A percentile compares a stretch with the other conserved stretches of the same genome.
Evolutionary conservation across 1,140 invertebrate genomes (phyloP).

Genomic region (Bombus balteatus): DNA sequence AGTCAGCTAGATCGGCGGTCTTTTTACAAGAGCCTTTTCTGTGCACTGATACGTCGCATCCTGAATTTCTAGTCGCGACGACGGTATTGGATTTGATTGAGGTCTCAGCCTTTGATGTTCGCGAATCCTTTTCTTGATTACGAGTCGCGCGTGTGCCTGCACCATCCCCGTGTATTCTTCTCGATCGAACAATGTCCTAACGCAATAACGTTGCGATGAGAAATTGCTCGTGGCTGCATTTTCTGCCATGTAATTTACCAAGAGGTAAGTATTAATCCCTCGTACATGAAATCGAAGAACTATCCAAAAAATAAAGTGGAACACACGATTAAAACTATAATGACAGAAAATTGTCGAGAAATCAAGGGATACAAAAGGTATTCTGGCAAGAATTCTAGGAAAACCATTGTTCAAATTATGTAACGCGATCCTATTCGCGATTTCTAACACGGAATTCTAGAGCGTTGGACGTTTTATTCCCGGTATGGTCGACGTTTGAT

Average conservation of each 20-base stretch:
- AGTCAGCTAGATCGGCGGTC: background rate
- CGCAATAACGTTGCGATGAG: constrained; percentile 30
- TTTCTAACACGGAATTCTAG: background rate
- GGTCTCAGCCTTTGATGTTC: constrained; percentile 54
- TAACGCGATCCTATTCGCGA: background rate
- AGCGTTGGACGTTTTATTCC: background rate
- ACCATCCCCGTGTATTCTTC: background rate
- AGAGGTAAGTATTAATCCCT: constrained; percentile 31
- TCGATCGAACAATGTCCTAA: constrained; percentile 17
- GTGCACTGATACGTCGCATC: constrained; percentile 8
- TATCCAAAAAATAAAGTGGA: background rate
- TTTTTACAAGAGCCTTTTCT: constrained; percentile 16
- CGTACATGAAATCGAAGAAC: background rate
- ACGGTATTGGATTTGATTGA: constrained; percentile 42
- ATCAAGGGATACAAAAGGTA: no score
- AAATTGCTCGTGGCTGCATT: background rate
- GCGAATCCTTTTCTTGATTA: constrained; percentile 44
- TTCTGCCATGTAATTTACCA: constrained; percentile 6
- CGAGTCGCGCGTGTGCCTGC: background rate
- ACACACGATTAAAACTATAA: background rate
- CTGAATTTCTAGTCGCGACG: constrained; percentile 28
- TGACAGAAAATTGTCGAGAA: background rate
- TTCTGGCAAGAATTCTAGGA: background rate
- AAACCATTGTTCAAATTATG: background rate
- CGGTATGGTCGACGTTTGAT: background rate